Evolutionary conservation across 2,113 vertebrate genomes (phyloP).

Genomic region (Halcyon senegalensis): DNA sequence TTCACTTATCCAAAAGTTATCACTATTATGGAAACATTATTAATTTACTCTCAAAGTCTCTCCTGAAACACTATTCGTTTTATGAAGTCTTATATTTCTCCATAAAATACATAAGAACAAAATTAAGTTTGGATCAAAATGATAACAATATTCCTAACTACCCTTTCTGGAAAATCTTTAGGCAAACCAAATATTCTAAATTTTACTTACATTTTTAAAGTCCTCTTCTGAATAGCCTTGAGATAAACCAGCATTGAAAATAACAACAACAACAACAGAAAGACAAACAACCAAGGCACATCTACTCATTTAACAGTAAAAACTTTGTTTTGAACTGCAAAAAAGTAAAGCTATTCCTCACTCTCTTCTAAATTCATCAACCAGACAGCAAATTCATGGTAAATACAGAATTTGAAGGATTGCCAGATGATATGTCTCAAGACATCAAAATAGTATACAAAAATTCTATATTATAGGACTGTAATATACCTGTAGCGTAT

Average conservation of each 20-base stretch:
- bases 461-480: neutral
- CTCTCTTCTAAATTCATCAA: neutral
- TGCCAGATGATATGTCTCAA: neutral
- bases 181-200: neutral
- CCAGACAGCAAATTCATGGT: neutral
- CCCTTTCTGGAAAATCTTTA: neutral
- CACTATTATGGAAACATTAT: neutral
- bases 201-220: neutral
- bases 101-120: neutral
- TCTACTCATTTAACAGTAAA: neutral
- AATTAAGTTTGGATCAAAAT: neutral
- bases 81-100: neutral
- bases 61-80: neutral
- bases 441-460: neutral
- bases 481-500: neutral
- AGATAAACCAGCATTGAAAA: neutral
- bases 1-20: neutral
- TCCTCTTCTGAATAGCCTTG: neutral
- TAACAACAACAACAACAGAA: no score
- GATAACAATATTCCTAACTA: neutral
- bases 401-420: neutral
- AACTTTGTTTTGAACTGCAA: neutral
- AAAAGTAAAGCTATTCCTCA: neutral
- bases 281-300: neutral
- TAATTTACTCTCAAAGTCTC: neutral